Conservation (phyloP, 1,140 invertebrate species). For the Andrena cerasifolii region DNA sequence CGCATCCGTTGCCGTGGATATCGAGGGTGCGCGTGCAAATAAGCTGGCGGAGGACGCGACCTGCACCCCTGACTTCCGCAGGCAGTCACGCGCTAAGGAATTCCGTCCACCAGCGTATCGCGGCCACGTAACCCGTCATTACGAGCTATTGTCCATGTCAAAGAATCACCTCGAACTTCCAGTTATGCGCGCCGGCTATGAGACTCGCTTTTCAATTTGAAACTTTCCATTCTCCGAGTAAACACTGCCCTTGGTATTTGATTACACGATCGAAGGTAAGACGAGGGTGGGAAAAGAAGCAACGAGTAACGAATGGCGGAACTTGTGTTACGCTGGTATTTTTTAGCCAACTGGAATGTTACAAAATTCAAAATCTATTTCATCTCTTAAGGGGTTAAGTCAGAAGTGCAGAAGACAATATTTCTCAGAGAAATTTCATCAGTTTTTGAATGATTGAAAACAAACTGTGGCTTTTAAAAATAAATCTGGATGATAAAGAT, state of each 20-base stretch:
- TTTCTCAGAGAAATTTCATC: too few relatives aligned
- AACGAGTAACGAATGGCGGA: too few relatives aligned
- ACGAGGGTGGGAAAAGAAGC: too few relatives aligned
- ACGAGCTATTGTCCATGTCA: background rate
- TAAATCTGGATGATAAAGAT: too few relatives aligned
- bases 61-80: constrained; percentile 10
- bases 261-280: too few relatives aligned
- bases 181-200: background rate
- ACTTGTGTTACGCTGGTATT: too few relatives aligned
- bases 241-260: background rate
- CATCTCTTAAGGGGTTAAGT: too few relatives aligned
- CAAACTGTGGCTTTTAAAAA: too few relatives aligned
- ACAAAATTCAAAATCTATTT: too few relatives aligned
- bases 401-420: too few relatives aligned
- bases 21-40: constrained; percentile 60
- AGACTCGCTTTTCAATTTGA: background rate
- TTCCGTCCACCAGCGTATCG: constrained; percentile 20
- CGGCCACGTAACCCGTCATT: constrained; percentile 23
- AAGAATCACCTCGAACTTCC: background rate
- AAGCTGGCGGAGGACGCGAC: constrained; percentile 55
- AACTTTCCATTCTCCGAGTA: background rate
- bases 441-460: too few relatives aligned
- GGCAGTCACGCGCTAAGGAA: constrained; percentile 29
- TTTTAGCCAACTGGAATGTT: too few relatives aligned
- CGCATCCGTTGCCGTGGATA: constrained; percentile 30